Evolutionary conservation across 2,888 invertebrate genomes (phyloP).

Genomic region (Perithous albicinctus): DNA sequence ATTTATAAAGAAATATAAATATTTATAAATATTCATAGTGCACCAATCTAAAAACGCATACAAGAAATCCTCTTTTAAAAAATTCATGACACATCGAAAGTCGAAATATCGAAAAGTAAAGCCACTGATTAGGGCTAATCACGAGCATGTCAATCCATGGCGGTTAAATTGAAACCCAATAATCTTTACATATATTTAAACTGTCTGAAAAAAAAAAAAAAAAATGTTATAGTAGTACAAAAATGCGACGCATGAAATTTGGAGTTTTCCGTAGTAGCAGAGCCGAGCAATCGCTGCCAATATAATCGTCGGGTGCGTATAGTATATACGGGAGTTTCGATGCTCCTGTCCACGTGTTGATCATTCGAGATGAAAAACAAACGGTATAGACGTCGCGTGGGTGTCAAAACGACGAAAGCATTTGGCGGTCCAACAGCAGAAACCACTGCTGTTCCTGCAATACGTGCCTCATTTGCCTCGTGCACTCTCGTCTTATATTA

Average conservation of each 20-base stretch:
- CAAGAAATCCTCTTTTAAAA: neutral
- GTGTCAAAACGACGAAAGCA: neutral
- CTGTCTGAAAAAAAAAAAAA: too few relatives aligned
- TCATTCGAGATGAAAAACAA: slow-evolving; percentile 6
- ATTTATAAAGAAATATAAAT: too few relatives aligned
- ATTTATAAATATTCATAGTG: neutral
- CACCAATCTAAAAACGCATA: neutral
- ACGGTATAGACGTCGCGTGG: neutral
- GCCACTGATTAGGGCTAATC: neutral
- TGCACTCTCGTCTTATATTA: neutral
- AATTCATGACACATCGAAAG: too few relatives aligned
- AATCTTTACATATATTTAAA: too few relatives aligned
- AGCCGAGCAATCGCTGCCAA: neutral
- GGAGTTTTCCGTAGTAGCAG: neutral
- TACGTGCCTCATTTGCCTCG: neutral
- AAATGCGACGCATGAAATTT: too few relatives aligned
- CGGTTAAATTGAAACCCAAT: too few relatives aligned
- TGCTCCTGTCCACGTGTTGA: slow-evolving; percentile 11
- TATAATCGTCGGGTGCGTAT: neutral
- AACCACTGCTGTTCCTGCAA: neutral
- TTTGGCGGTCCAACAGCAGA: neutral
- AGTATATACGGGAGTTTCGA: neutral
- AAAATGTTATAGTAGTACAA: too few relatives aligned
- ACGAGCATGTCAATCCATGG: too few relatives aligned
- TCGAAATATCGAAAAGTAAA: too few relatives aligned